phyloP scores from a whole-genome alignment of 92 coral and sea anemone species.

The Porites divaricata region DNA sequence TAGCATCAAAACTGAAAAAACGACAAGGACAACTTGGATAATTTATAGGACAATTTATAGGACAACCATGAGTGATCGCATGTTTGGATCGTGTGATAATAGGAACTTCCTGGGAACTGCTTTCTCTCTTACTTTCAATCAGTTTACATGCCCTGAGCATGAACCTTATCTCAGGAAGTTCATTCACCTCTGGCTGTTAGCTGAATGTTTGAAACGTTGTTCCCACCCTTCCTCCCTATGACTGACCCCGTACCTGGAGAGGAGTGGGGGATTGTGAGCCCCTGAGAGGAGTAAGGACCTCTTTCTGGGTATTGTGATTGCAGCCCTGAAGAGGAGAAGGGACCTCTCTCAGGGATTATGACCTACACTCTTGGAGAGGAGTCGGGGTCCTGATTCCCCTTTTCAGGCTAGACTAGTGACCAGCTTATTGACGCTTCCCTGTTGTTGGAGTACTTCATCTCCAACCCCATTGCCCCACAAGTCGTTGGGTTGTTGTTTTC shows the following conservation, averaged over 20 bases:
- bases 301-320: too few relatives aligned
- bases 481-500: neutral
- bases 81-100: too few relatives aligned
- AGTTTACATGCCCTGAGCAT: neutral
- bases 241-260: neutral
- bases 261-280: neutral
- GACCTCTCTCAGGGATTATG: neutral
- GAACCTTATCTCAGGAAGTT: neutral
- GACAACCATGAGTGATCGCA: too few relatives aligned
- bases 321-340: too few relatives aligned
- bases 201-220: neutral
- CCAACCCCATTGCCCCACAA: neutral
- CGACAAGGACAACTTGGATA: too few relatives aligned
- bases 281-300: neutral
- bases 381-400: neutral
- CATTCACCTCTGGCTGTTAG: neutral
- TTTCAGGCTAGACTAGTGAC: neutral
- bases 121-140: neutral
- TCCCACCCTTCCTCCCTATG: neutral
- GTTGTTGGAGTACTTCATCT: neutral
- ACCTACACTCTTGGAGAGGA: neutral
- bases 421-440: neutral
- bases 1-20: too few relatives aligned
- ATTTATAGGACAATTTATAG: too few relatives aligned
- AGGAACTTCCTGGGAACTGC: neutral